Evolutionary conservation across 2,797 vertebrate species (phyloP), one percentile per base, ranked within the genome.

Genomic region (Coregonus sp.): DNA sequence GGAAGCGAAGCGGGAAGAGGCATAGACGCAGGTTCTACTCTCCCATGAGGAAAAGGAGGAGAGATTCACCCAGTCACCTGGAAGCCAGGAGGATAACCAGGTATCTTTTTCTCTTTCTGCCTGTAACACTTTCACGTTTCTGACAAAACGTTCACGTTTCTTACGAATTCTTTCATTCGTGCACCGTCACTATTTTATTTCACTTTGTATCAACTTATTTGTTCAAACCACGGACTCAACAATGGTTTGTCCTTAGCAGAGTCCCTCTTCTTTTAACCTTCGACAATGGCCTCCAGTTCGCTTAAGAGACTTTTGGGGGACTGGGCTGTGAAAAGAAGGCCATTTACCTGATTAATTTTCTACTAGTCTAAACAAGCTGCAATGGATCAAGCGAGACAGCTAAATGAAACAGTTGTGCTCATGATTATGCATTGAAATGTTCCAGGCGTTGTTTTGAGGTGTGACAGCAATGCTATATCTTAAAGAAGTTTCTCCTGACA

Each of bases 81-180:
- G 98, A 99, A 89, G 97, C 98, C 1, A 94, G 98, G 5, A 94
- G 98, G 86, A 99, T 99, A 80, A 99, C 98, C 56, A 99, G 98
- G 98, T 97, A 81, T 47, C 80, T 1, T 68, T 33, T 68, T 37
- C 59, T 4, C 9, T 7, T 29, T 25, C 20, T 63, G 9, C 29
- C 59, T 25, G 59, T 12, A 29, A 25, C 59, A 63, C 20, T 12
- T 63, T 67, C 61, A 65, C 20, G 25, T 25, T 25, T 25, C 25
- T 25, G 25, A 25, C 25, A 25, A 25, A 25, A 25, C 25, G 25
- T 25, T 25, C 25, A 65, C 31, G 31, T 65, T 65, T 1, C 18
- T 15, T 56, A n/a, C 4, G 4, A 59, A 66, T 33, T 66, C 14
- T 66, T 29, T 15, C 56, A 31, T 33, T 14, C 14, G 52, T 16